A percentile compares a stretch with the other conserved stretches of the same genome.
These are phyloP conservation scores for Xylota sylvarum DNA, from an alignment of 2,888 invertebrate genomes.

Conservation along the genomic window DNA sequence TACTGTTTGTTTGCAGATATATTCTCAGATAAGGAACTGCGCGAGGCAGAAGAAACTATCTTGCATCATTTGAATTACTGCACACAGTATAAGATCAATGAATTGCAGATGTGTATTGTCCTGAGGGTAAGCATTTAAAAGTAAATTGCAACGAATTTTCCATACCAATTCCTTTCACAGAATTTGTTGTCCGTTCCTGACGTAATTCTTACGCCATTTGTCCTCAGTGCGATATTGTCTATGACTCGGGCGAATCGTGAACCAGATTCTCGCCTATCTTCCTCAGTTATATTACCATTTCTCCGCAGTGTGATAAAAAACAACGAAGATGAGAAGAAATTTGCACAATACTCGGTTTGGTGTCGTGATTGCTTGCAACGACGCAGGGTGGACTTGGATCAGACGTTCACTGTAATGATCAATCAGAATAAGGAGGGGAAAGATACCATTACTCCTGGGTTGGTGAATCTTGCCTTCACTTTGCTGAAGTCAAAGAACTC, in stretches of 20 bases:
- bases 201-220: slow-evolving; percentile 87
- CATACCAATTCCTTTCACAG: slow-evolving; percentile 79
- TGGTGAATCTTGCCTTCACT: slow-evolving; percentile 86
- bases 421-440: slow-evolving; percentile 84
- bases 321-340: slow-evolving; percentile 85
- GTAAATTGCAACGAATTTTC: background rate
- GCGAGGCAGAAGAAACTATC: slow-evolving; percentile 87
- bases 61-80: slow-evolving; percentile 86
- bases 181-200: slow-evolving; percentile 86
- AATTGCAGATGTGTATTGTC: slow-evolving; percentile 81
- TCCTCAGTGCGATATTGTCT: slow-evolving; percentile 87
- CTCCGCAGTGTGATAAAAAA: slow-evolving; percentile 82
- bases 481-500: slow-evolving; percentile 84
- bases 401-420: slow-evolving; percentile 82
- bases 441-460: slow-evolving; percentile 85
- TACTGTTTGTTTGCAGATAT: slow-evolving; percentile 81
- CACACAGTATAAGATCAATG: slow-evolving; percentile 83
- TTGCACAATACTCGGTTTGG: slow-evolving; percentile 86
- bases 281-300: slow-evolving; percentile 82
- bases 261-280: slow-evolving; percentile 82
- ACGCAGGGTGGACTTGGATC: slow-evolving; percentile 81
- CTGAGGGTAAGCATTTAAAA: slow-evolving; percentile 79
- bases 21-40: slow-evolving; percentile 85
- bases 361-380: slow-evolving; percentile 84
- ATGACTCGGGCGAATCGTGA: slow-evolving; percentile 84